These are phyloP conservation scores for Microctenopoma steveboyesi DNA, from an alignment of 2,797 vertebrate species.

Conservation along the genomic window DNA sequence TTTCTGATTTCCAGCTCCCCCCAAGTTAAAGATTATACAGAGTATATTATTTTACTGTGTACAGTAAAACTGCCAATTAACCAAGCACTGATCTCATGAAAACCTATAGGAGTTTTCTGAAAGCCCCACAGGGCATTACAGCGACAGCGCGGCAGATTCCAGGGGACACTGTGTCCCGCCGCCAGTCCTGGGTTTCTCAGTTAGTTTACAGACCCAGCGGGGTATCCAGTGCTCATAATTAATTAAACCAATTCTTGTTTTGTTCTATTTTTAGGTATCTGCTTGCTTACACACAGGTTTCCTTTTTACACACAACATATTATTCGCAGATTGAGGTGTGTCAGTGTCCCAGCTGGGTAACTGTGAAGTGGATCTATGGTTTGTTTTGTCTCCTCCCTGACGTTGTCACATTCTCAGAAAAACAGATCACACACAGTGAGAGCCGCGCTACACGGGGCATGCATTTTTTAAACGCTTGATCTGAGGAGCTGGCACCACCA, in stretches of 20 bases:
- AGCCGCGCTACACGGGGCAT: constrained; percentile 42
- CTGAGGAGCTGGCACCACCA: constrained; percentile 40
- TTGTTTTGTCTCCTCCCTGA: constrained; percentile 16
- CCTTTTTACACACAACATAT: constrained; percentile 9
- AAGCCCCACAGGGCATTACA: constrained; percentile 40
- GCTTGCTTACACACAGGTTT: constrained; percentile 14
- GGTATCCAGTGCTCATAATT: constrained; percentile 61
- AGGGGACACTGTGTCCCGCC: constrained; percentile 33
- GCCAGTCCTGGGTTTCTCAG: constrained; percentile 26
- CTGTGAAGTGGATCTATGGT: not conserved
- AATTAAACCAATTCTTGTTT: constrained; percentile 59
- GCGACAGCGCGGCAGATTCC: constrained; percentile 32
- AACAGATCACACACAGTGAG: constrained; percentile 27
- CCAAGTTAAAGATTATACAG: constrained; percentile 2
- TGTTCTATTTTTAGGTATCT: constrained; percentile 58
- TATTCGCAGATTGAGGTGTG: constrained; percentile 26
- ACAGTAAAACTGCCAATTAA: constrained; percentile 27
- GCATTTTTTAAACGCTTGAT: constrained; percentile 60
- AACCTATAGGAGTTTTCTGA: not conserved
- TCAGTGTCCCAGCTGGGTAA: constrained; percentile 32
- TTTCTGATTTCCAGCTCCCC: constrained; percentile 3
- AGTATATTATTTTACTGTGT: constrained; percentile 9
- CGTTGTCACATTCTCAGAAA: constrained; percentile 32
- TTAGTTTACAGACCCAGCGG: constrained; percentile 46
- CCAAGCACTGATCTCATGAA: constrained; percentile 16